phyloP scores from a whole-genome alignment of 2,888 invertebrate species.

The Arrhopalites spinosus region DNA sequence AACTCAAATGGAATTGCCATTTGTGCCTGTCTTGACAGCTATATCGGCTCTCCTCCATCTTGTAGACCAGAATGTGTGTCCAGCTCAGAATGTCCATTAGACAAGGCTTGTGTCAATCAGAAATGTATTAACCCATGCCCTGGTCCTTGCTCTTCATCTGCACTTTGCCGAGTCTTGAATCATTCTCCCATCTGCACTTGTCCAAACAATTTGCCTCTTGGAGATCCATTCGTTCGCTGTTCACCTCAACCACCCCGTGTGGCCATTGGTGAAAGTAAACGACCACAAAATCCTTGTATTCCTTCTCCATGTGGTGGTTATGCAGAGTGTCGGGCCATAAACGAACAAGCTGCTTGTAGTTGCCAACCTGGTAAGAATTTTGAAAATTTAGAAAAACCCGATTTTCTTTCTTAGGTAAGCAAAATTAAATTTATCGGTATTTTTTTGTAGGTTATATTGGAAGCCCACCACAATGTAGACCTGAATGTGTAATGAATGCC shows the following conservation, averaged over 20 bases:
- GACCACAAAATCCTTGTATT: conserved; percentile 62
- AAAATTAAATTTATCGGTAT: not conserved
- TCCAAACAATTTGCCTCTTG: conserved; percentile 45
- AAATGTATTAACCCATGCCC: conserved; percentile 58
- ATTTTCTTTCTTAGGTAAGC: not conserved
- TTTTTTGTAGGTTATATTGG: conserved; percentile 48
- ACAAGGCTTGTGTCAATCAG: conserved; percentile 57
- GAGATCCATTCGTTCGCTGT: conserved; percentile 61
- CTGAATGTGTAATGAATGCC: conserved; percentile 68
- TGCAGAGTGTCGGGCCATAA: conserved; percentile 77
- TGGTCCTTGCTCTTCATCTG: conserved; percentile 66
- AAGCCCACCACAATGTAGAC: conserved; percentile 60
- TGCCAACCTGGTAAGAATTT: conserved; percentile 58
- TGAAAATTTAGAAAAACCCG: not conserved
- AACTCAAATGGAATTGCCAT: conserved; percentile 63
- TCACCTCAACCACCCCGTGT: conserved; percentile 56
- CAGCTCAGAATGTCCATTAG: conserved; percentile 56
- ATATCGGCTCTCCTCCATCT: conserved; percentile 66
- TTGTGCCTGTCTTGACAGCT: conserved; percentile 77
- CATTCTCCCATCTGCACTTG: conserved; percentile 58
- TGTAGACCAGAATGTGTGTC: conserved; percentile 72
- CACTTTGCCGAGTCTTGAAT: conserved; percentile 61
- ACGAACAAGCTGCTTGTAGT: conserved; percentile 76
- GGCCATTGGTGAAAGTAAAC: conserved; percentile 49
- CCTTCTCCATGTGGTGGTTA: conserved; percentile 73